Conservation (phyloP, 2,113 vertebrate species). For the Hemichromis elongatus region DNA sequence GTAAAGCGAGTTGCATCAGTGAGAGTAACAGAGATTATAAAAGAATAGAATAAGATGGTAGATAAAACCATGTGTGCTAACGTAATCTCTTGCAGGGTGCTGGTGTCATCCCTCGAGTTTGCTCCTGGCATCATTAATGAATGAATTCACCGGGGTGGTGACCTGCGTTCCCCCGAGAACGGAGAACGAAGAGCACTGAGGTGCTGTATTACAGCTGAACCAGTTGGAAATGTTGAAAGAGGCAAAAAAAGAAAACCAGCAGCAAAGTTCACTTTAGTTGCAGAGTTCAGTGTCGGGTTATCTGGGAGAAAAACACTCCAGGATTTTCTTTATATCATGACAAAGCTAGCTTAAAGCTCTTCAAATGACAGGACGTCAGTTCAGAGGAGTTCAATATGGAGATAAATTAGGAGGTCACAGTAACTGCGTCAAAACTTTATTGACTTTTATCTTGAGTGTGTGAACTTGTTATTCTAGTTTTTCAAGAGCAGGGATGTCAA, state of each 20-base stretch:
- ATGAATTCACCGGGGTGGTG: not conserved
- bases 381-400: not conserved
- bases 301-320: rapidly evolving
- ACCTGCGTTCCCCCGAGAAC: not conserved
- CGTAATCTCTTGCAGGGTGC: not conserved
- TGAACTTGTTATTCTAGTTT: not conserved
- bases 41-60: not conserved
- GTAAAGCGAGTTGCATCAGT: not conserved
- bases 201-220: rapidly evolving
- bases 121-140: not conserved
- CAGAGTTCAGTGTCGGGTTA: not conserved
- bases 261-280: not conserved
- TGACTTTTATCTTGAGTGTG: not conserved
- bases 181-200: not conserved
- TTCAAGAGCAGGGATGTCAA: not conserved
- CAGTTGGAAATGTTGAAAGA: not conserved
- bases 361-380: not conserved
- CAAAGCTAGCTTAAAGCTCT: not conserved
- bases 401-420: not conserved
- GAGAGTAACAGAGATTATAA: not conserved
- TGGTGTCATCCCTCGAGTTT: not conserved
- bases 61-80: not conserved
- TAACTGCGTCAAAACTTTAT: not conserved
- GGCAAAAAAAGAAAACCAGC: not conserved
- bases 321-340: not conserved